Evolutionary conservation across 2,797 vertebrate genomes (phyloP).

Genomic region (Betta splendens): DNA sequence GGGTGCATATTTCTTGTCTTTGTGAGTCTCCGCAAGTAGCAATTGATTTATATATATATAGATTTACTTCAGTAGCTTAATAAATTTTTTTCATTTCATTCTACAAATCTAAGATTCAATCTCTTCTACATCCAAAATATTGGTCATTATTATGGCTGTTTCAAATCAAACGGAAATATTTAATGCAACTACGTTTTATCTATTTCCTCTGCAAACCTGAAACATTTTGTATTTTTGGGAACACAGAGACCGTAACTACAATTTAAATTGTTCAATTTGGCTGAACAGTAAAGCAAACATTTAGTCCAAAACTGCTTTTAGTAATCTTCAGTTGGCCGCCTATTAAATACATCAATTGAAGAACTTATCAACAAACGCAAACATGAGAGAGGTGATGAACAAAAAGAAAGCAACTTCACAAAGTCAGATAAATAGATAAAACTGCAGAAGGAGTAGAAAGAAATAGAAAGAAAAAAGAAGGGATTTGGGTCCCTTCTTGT

Average conservation of each 20-base stretch:
- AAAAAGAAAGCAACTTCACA: neutral
- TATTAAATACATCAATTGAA: neutral
- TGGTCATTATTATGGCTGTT: neutral
- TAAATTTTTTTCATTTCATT: neutral
- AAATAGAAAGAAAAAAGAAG: slow-evolving; percentile 41
- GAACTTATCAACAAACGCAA: neutral
- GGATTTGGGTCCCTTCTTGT: slow-evolving; percentile 73
- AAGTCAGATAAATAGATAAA: neutral
- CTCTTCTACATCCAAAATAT: no score
- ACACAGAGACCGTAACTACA: neutral
- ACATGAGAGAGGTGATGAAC: neutral
- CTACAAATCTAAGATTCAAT: no score
- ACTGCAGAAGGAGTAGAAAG: neutral
- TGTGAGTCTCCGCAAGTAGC: neutral
- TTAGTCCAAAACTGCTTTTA: no score
- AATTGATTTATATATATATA: neutral
- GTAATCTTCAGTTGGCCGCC: no score
- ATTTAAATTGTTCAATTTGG: neutral
- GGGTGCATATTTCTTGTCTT: neutral
- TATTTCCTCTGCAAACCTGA: neutral
- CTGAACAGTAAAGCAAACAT: neutral
- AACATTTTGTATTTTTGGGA: neutral
- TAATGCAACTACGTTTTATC: neutral
- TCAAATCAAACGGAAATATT: neutral
- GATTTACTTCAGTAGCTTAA: neutral